Percentiles rank a stretch among this genome's conserved stretches.
Evolutionary conservation across 2,888 invertebrate species (phyloP).

Genomic region (Ormia ochracea): DNA sequence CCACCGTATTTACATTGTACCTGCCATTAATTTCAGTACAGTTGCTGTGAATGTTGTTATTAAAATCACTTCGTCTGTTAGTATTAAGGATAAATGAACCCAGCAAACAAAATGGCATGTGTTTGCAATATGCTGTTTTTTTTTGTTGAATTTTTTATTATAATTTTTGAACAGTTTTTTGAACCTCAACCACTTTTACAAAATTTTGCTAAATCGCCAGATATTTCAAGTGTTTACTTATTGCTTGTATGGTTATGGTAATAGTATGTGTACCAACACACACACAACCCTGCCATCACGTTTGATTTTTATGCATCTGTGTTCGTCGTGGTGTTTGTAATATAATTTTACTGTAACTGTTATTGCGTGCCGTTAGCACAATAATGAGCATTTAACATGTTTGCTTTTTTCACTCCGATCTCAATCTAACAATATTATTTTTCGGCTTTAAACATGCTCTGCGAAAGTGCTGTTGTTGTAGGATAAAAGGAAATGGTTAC

Average conservation of each 20-base stretch:
- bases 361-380: slow-evolving; percentile 53
- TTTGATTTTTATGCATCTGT: neutral
- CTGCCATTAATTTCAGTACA: slow-evolving; percentile 1
- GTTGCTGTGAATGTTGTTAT: neutral
- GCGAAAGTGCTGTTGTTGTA: neutral
- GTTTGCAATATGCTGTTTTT: neutral
- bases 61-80: neutral
- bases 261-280: neutral
- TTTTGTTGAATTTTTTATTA: neutral
- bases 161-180: too few species aligned
- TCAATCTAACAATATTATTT: neutral
- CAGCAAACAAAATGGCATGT: neutral
- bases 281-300: neutral
- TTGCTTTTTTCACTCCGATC: neutral
- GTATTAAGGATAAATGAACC: neutral
- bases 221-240: too few species aligned
- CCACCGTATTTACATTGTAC: neutral
- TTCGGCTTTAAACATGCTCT: neutral
- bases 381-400: slow-evolving; percentile 47
- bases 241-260: neutral
- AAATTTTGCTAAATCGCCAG: too few species aligned
- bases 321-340: slow-evolving; percentile 7
- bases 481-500: neutral
- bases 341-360: slow-evolving; percentile 57
- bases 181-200: too few species aligned